phyloP scores from a whole-genome alignment of 2,888 invertebrate genomes.

The Crocallis elinguaria region DNA sequence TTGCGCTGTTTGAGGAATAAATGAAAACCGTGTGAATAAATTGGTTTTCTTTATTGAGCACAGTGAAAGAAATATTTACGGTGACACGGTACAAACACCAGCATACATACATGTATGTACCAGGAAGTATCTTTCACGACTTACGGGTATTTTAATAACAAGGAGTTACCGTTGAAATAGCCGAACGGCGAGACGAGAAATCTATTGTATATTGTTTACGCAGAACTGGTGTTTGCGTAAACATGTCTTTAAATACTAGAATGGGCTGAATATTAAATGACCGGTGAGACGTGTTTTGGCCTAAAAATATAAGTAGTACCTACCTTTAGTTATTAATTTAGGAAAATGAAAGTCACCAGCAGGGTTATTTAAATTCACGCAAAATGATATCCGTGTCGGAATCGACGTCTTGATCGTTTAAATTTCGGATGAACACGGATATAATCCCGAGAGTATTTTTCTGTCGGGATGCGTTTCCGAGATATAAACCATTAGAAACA shows the following conservation, averaged over 20 bases:
- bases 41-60: too few species aligned
- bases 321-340: neutral
- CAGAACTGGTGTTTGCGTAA: conserved; percentile 9
- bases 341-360: too few species aligned
- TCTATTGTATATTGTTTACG: conserved; percentile 30
- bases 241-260: conserved; percentile 1
- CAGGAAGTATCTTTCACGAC: conserved; percentile 52
- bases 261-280: neutral
- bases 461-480: too few species aligned
- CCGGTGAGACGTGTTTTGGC: neutral
- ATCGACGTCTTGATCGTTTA: too few species aligned
- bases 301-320: too few species aligned
- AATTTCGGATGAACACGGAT: too few species aligned
- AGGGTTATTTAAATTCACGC: too few species aligned
- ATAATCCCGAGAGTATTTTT: too few species aligned
- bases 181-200: conserved; percentile 11
- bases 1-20: too few species aligned
- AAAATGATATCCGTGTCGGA: too few species aligned
- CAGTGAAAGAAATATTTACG: neutral
- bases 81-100: conserved; percentile 5
- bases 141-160: conserved; percentile 49
- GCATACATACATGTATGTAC: conserved; percentile 7
- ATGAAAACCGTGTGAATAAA: too few species aligned
- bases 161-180: conserved; percentile 46
- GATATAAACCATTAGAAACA: too few species aligned